These are phyloP conservation scores for Knipowitschia caucasica DNA, from an alignment of 2,797 vertebrate species.

Conservation along the genomic window DNA sequence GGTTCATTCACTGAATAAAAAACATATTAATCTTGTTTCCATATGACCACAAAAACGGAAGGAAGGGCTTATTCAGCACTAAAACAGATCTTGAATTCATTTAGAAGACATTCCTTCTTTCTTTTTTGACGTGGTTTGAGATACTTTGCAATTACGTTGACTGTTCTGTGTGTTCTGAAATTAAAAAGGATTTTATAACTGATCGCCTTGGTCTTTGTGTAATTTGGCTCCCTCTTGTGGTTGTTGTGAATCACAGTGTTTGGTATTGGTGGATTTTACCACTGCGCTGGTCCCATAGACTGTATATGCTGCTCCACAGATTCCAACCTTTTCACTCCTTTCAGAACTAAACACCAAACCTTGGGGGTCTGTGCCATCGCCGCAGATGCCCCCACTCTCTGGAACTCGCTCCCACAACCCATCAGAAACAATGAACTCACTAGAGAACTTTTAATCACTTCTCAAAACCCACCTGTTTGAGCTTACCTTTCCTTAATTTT, in stretches of 20 bases:
- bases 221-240: slow-evolving; percentile 39
- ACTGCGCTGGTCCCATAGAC: too few relatives aligned
- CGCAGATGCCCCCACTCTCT: too few relatives aligned
- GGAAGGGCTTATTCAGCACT: slow-evolving; percentile 34
- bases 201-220: slow-evolving; percentile 13
- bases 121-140: slow-evolving; percentile 48
- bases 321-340: too few relatives aligned
- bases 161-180: slow-evolving; percentile 80
- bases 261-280: too few relatives aligned
- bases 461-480: too few relatives aligned
- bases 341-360: too few relatives aligned
- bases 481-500: too few relatives aligned
- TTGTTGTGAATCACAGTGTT: not conserved
- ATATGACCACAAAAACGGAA: slow-evolving; percentile 23
- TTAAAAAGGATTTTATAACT: slow-evolving; percentile 88
- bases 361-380: too few relatives aligned
- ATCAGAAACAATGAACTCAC: too few relatives aligned
- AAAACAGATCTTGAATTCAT: slow-evolving; percentile 34
- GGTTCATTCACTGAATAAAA: not conserved
- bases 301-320: too few relatives aligned
- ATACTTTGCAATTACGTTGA: slow-evolving; percentile 73
- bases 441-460: too few relatives aligned
- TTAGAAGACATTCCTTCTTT: slow-evolving; percentile 58
- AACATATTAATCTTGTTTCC: slow-evolving; percentile 24
- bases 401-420: too few relatives aligned